Conservation (phyloP, 2,797 vertebrate genomes). For the Australoheros facetus region DNA sequence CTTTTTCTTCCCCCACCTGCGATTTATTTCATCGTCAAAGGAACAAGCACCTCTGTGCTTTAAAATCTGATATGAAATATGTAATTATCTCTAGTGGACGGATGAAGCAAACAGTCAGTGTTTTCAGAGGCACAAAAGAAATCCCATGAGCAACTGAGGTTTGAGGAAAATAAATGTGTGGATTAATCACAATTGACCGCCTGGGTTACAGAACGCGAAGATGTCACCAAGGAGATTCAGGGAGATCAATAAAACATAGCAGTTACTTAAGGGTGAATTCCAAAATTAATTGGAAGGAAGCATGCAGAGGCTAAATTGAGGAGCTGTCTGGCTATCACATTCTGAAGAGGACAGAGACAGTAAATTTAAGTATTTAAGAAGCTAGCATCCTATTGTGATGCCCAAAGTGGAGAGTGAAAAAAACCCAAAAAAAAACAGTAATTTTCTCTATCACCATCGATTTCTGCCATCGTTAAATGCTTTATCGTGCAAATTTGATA, state of each 20-base stretch:
- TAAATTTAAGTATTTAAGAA: background rate
- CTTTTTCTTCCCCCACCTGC: background rate
- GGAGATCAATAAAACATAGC: background rate
- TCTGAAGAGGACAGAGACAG: background rate
- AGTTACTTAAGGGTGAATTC: background rate
- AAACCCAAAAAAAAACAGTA: rapidly evolving
- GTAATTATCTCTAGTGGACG: background rate
- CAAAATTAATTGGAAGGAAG: background rate
- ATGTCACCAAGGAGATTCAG: background rate
- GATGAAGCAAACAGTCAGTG: background rate
- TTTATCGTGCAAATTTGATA: background rate
- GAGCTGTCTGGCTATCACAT: background rate
- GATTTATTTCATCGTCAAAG: background rate
- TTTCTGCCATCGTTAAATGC: background rate
- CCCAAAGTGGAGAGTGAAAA: background rate
- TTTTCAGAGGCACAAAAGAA: background rate
- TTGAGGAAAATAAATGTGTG: background rate
- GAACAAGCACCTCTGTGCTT: background rate
- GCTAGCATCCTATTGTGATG: background rate
- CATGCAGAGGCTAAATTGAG: background rate
- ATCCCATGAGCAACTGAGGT: background rate
- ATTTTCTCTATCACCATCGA: background rate
- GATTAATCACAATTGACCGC: background rate
- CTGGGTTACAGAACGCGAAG: background rate
- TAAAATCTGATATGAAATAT: background rate